Evolutionary conservation across 2,888 invertebrate species (phyloP).

Genomic region (Agrilus mali): DNA sequence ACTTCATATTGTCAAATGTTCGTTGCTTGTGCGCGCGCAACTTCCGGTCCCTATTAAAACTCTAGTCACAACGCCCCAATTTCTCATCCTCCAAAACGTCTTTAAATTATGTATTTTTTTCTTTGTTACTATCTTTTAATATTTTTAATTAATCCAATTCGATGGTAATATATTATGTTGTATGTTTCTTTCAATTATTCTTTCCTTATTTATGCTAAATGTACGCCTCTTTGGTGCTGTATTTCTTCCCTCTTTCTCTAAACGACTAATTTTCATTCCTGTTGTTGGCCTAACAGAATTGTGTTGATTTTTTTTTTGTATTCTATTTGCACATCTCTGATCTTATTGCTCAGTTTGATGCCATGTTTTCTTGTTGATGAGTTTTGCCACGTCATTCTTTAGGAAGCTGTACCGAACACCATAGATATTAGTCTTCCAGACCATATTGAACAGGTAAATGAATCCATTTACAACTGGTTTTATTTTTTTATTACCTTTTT

Average conservation of each 20-base stretch:
- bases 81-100: too few species aligned
- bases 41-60: too few species aligned
- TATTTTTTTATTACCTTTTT: constrained; percentile 2
- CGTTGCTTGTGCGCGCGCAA: too few species aligned
- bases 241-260: constrained; percentile 1
- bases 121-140: too few species aligned
- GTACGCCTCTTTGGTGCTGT: not conserved
- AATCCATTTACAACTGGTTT: constrained; percentile 1
- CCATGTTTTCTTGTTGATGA: not conserved
- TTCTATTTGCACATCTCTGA: not conserved
- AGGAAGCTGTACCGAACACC: constrained; percentile 26
- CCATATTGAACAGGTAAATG: constrained; percentile 17
- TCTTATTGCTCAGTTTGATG: not conserved
- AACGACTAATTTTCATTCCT: not conserved
- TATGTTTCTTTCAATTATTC: too few species aligned
- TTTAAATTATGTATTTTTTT: too few species aligned
- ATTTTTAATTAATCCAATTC: too few species aligned
- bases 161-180: too few species aligned
- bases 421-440: constrained; percentile 24
- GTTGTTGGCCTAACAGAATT: not conserved
- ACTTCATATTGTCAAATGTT: too few species aligned
- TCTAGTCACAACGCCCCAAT: too few species aligned
- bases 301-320: not conserved
- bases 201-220: not conserved
- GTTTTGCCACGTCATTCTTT: constrained; percentile 16